Evolutionary conservation across 2,113 vertebrate species (phyloP).

Genomic region (Platycercus adscitus): DNA sequence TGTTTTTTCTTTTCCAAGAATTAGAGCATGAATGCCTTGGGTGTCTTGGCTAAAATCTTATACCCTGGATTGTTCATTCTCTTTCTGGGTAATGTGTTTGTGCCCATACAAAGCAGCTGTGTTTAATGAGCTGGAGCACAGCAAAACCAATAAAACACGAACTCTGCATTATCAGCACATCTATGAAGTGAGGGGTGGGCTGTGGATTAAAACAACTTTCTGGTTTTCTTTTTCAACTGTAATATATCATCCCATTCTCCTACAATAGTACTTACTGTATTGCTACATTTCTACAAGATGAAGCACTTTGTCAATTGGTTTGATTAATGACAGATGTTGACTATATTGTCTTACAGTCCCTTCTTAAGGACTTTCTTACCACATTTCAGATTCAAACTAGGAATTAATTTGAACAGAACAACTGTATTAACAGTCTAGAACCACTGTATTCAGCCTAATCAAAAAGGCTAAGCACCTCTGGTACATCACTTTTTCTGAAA

Average conservation of each 20-base stretch:
- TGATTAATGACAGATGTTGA: background rate
- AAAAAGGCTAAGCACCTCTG: background rate
- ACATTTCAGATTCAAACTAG: background rate
- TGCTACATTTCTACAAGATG: background rate
- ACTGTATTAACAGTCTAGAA: background rate
- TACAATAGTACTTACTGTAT: background rate
- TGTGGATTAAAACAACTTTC: background rate
- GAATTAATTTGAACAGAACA: background rate
- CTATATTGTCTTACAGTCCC: background rate
- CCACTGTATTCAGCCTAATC: background rate
- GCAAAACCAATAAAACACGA: background rate
- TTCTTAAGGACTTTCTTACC: background rate
- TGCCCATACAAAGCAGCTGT: background rate
- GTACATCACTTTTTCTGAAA: background rate
- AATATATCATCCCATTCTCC: background rate
- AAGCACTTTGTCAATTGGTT: background rate
- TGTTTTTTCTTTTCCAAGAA: background rate
- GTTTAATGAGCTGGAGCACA: slow-evolving; percentile 13
- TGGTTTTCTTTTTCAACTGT: background rate
- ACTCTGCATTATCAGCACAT: background rate
- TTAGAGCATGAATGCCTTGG: background rate
- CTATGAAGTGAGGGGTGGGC: background rate
- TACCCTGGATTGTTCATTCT: background rate
- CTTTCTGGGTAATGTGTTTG: background rate
- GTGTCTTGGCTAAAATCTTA: background rate